These are phyloP conservation scores for Xestia c-nigrum DNA, from an alignment of 2,888 invertebrate species.

Conservation along the genomic window DNA sequence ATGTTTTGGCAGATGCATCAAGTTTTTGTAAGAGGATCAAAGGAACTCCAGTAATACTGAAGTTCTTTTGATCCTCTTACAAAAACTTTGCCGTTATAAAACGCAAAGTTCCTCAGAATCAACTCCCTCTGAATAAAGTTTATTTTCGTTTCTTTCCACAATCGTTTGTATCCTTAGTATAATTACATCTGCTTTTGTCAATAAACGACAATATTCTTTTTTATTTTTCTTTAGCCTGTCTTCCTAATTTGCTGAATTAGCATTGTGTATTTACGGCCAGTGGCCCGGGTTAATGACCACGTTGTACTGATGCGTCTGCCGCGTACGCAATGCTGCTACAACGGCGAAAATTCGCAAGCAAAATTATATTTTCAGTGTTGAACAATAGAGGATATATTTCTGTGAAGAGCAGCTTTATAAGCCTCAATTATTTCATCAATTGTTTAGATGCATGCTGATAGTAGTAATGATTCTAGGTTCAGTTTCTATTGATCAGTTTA, in stretches of 20 bases:
- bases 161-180: conserved; percentile 3
- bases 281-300: conserved; percentile 71
- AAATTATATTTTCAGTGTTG: conserved; percentile 20
- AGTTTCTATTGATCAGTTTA: conserved; percentile 42
- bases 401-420: conserved; percentile 8
- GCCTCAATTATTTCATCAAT: conserved; percentile 55
- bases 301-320: conserved; percentile 56
- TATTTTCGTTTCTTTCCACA: background rate
- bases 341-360: conserved; percentile 17
- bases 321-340: conserved; percentile 56
- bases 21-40: too few relatives aligned
- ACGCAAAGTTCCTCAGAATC: background rate
- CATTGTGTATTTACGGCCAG: conserved; percentile 65
- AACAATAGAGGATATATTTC: conserved; percentile 37
- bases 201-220: conserved; percentile 30
- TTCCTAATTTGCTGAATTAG: conserved; percentile 71
- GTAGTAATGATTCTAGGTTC: conserved; percentile 31
- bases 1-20: background rate
- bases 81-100: background rate
- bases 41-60: too few relatives aligned
- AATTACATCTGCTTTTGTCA: conserved; percentile 35
- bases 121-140: background rate
- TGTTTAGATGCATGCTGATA: conserved; percentile 51
- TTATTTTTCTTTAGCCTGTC: conserved; percentile 56
- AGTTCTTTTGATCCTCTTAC: background rate